Conservation (phyloP, 1,140 invertebrate species). For the Melanaphis sacchari region DNA sequence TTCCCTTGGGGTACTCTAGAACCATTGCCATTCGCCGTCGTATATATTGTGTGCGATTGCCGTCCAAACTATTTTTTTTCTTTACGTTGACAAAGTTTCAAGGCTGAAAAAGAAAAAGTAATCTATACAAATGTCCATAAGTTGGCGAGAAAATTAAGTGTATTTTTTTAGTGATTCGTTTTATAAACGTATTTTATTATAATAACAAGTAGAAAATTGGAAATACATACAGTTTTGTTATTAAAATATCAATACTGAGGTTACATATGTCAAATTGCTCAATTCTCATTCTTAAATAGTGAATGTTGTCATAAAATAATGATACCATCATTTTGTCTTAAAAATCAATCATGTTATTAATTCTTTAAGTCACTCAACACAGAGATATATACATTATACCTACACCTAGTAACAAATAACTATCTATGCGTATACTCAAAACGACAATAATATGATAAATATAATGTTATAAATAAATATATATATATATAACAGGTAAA, state of each 20-base stretch:
- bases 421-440: neutral
- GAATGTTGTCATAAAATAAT: neutral
- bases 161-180: neutral
- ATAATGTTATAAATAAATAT: neutral
- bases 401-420: neutral
- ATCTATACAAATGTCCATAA: neutral
- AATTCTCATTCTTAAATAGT: neutral
- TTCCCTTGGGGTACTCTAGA: neutral
- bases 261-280: neutral
- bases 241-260: neutral
- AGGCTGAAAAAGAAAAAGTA: neutral
- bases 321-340: neutral
- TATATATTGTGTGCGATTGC: neutral
- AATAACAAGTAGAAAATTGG: neutral
- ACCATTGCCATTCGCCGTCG: neutral
- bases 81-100: neutral
- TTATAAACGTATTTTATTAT: neutral
- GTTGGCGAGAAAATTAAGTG: neutral
- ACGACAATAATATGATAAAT: neutral
- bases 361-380: neutral
- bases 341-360: neutral
- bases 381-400: neutral
- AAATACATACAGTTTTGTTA: neutral
- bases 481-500: neutral
- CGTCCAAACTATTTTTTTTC: neutral